phyloP scores from a whole-genome alignment of 2,797 vertebrate species.

The Neopelma chrysocephalum region DNA sequence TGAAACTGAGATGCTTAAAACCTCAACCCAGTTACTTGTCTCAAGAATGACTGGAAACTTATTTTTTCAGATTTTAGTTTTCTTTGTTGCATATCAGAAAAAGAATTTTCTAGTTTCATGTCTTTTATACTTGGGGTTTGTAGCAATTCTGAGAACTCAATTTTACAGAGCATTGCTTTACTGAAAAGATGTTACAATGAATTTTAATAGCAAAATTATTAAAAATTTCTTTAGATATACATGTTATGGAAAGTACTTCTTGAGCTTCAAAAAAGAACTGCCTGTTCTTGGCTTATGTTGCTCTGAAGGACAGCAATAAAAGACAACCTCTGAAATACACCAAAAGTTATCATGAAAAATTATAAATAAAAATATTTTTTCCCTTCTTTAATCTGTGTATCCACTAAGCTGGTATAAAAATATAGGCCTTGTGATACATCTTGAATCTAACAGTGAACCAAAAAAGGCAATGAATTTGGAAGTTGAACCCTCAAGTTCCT shows the following conservation, averaged over 20 bases:
- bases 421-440: neutral
- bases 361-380: neutral
- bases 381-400: neutral
- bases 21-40: neutral
- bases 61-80: neutral
- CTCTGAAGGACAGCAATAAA: neutral
- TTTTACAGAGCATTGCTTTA: neutral
- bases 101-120: neutral
- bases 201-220: neutral
- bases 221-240: neutral
- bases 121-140: neutral
- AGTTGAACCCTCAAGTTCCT: neutral
- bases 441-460: neutral
- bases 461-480: neutral
- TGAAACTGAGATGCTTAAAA: constrained; percentile 19
- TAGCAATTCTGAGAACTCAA: neutral
- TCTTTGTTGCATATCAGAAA: neutral
- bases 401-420: neutral
- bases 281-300: neutral
- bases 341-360: neutral
- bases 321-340: neutral
- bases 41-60: neutral
- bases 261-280: neutral
- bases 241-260: neutral
- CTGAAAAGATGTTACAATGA: neutral